These are phyloP conservation scores for Ophiothrix spiculata DNA, from an alignment of 35 echinoderm and acorn worm species.

Conservation along the genomic window DNA sequence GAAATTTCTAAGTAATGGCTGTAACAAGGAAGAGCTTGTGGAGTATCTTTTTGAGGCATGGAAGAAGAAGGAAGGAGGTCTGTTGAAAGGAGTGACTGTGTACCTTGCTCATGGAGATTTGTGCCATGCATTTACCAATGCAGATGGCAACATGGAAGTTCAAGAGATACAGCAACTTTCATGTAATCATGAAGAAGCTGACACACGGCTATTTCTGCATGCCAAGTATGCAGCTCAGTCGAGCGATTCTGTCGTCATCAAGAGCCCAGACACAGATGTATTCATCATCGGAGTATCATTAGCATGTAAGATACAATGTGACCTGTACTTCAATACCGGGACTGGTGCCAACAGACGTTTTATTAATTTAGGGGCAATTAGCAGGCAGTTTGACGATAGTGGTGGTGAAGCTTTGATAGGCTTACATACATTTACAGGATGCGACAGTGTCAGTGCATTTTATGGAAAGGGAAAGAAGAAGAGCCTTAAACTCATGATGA, in stretches of 20 bases:
- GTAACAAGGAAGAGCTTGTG: conserved; percentile 30
- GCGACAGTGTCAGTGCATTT: conserved; percentile 56
- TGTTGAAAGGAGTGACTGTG: conserved; percentile 45
- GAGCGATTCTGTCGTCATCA: conserved; percentile 3
- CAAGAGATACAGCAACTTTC: conserved; percentile 11
- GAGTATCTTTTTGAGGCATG: conserved; percentile 27
- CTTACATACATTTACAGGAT: conserved; percentile 60
- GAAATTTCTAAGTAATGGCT: conserved; percentile 40
- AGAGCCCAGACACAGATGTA: conserved; percentile 71
- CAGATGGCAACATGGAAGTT: conserved; percentile 20
- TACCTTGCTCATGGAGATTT: conserved; percentile 29
- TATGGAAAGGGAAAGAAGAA: conserved; percentile 56
- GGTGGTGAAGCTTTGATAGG: conserved; percentile 30
- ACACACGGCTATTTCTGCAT: conserved; percentile 55
- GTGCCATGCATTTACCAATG: conserved; percentile 4
- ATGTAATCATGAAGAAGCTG: conserved; percentile 57
- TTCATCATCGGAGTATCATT: conserved; percentile 41
- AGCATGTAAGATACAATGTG: neutral
- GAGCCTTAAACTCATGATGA: conserved; percentile 16
- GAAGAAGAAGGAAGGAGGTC: conserved; percentile 8
- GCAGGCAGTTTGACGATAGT: conserved; percentile 2
- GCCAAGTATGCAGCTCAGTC: conserved; percentile 17
- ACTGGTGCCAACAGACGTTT: conserved; percentile 38
- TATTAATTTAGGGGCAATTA: conserved; percentile 29
- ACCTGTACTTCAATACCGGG: conserved; percentile 40